phyloP scores from a whole-genome alignment of 2,888 invertebrate species.

The Patella caerulea region DNA sequence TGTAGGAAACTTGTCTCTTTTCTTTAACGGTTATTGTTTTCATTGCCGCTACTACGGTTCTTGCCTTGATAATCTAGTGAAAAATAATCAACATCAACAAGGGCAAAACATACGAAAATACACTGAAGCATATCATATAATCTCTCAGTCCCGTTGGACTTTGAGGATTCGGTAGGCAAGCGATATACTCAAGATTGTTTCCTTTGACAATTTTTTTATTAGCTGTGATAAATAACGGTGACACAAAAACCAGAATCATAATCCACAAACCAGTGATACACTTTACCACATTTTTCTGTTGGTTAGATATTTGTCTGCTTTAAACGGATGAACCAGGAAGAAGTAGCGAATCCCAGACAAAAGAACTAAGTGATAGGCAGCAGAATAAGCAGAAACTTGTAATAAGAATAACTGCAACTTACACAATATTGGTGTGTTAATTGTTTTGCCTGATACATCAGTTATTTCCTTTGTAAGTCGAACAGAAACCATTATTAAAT shows the following conservation, averaged over 20 bases:
- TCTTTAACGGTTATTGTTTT: background rate
- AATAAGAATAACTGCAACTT: conserved; percentile 9
- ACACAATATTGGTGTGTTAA: background rate
- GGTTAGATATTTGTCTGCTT: conserved; percentile 3
- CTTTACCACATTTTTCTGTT: background rate
- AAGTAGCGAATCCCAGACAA: conserved; percentile 14
- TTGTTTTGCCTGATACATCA: background rate
- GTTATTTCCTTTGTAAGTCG: conserved; percentile 15
- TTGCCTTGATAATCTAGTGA: conserved; percentile 13
- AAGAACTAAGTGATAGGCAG: conserved; percentile 17
- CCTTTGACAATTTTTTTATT: background rate
- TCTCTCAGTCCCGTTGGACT: background rate
- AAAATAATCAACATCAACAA: conserved; percentile 7
- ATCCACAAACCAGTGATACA: background rate
- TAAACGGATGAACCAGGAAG: conserved; percentile 15
- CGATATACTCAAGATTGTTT: background rate
- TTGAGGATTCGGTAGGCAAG: background rate
- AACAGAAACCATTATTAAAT: conserved; percentile 9
- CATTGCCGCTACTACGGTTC: background rate
- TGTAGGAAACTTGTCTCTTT: conserved; percentile 11
- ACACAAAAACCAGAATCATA: background rate
- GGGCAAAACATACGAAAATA: conserved; percentile 12
- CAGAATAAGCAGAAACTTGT: conserved; percentile 14
- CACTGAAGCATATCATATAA: conserved; percentile 11
- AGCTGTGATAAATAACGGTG: background rate